Conservation (phyloP, 1,140 invertebrate genomes). For the Lepidotrigona ventralis region DNA sequence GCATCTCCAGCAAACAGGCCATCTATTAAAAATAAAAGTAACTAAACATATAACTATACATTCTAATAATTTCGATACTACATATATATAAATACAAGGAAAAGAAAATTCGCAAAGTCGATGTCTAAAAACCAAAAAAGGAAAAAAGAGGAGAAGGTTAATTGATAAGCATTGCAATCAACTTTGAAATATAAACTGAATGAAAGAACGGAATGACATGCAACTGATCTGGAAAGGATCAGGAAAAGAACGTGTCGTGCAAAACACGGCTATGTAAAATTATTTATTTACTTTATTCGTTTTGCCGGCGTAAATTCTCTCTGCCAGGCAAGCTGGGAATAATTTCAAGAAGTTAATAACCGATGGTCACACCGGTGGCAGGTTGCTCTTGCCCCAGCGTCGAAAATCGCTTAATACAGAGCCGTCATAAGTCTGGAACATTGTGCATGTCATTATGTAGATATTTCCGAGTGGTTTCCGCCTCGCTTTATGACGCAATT, state of each 20-base stretch:
- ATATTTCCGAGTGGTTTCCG: neutral
- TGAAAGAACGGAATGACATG: too few relatives aligned
- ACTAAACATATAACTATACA: too few relatives aligned
- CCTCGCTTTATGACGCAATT: neutral
- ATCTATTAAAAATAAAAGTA: too few relatives aligned
- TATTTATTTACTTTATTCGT: neutral
- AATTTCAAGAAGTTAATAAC: neutral
- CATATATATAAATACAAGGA: too few relatives aligned
- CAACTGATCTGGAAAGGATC: too few relatives aligned
- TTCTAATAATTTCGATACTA: too few relatives aligned
- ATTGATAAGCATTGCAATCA: too few relatives aligned
- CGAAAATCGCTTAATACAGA: neutral
- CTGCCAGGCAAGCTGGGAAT: neutral
- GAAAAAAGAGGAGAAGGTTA: too few relatives aligned
- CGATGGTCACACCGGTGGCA: neutral
- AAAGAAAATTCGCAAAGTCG: too few relatives aligned
- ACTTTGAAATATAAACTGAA: too few relatives aligned
- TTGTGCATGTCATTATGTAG: neutral
- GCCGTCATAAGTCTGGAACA: neutral
- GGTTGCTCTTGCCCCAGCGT: neutral
- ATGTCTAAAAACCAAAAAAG: too few relatives aligned
- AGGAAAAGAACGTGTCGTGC: neutral
- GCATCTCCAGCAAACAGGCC: too few relatives aligned
- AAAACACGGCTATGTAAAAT: neutral
- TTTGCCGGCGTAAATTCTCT: neutral